A percentile compares a stretch with the other conserved stretches of the same genome.
phyloP scores from a whole-genome alignment of 1,140 invertebrate species.

The Wiebesia pumilae region DNA sequence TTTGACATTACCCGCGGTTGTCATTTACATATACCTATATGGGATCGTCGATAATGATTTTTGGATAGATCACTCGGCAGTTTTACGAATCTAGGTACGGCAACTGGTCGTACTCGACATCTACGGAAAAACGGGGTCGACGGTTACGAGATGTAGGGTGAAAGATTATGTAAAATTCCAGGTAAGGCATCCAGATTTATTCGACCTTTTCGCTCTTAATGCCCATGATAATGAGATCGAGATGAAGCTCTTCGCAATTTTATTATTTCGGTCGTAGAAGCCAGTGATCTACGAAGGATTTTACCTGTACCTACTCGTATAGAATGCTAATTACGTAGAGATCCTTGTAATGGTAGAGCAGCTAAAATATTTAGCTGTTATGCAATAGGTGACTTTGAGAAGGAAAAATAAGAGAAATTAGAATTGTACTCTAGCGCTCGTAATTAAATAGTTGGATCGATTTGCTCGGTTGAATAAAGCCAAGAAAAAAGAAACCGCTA shows the following conservation, averaged over 20 bases:
- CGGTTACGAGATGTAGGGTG: not conserved
- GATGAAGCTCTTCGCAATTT: not conserved
- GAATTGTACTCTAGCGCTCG: too few relatives aligned
- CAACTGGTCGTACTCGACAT: not conserved
- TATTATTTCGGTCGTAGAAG: not conserved
- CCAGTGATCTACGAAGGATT: not conserved
- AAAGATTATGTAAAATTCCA: not conserved
- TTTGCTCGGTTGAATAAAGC: too few relatives aligned
- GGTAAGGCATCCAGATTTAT: not conserved
- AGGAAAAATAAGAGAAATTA: too few relatives aligned
- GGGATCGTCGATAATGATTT: not conserved
- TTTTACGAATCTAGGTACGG: not conserved
- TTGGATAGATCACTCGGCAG: not conserved
- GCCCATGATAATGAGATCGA: not conserved
- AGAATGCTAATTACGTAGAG: not conserved
- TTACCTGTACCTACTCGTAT: not conserved
- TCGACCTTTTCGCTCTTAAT: not conserved
- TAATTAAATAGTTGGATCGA: too few relatives aligned
- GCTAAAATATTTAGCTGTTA: too few relatives aligned
- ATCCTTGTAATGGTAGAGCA: too few relatives aligned
- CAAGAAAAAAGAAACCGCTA: too few relatives aligned
- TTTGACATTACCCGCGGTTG: not conserved
- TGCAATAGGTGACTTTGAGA: too few relatives aligned
- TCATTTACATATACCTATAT: not conserved
- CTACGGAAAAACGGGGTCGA: not conserved